Evolutionary conservation across 2,797 vertebrate species (phyloP), one percentile per base, ranked within the genome.

Genomic region (Pelodytes ibericus): DNA sequence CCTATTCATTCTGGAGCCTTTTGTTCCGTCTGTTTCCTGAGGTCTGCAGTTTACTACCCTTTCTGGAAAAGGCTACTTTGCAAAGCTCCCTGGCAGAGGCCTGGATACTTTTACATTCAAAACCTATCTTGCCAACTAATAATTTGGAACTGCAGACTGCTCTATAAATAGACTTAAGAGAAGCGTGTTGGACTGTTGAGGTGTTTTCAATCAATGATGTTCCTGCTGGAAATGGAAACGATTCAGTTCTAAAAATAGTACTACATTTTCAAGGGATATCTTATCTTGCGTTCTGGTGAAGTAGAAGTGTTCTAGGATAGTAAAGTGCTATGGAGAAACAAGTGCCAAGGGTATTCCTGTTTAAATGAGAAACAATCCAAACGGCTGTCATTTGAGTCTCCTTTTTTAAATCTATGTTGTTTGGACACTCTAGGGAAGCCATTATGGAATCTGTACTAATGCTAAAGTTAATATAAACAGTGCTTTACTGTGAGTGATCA

Each of bases 171-270:
- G 63, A 33, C 25, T 86, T 69, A 83, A 57, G 87, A 86, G 86
- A 82, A 85, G 80, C 70, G 63, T 29, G 60, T 75, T 71, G 8
- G 72, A 78, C 82, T 83, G 84, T 82, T 64, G 25, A 77, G 69
- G 69, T 65, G 57, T 82, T 85, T 87, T 86, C 72, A 81, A 71
- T 87, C 89, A 89, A 85, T 84, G 83, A 77, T 41, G 83, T 79
- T 39, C 44, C 56, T 81, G 41, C 61, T 81, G 75, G 79, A 85
- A 80, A 82, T 83, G 68, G 78, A 85, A 75, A 74, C 57, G 62
- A n/a, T 71, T 79, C 36, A 82, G 33, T 83, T 71, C 83, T 81
- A 85, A 84, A 83, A 86, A 86, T 83, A 84, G 33, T 20, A 62
- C 2, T n/a, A 5, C 75, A 70, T n/a, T 82, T 66, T 80, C 59